Conservation (phyloP, 2,888 invertebrate genomes). For the Rhogogaster chlorosoma region DNA sequence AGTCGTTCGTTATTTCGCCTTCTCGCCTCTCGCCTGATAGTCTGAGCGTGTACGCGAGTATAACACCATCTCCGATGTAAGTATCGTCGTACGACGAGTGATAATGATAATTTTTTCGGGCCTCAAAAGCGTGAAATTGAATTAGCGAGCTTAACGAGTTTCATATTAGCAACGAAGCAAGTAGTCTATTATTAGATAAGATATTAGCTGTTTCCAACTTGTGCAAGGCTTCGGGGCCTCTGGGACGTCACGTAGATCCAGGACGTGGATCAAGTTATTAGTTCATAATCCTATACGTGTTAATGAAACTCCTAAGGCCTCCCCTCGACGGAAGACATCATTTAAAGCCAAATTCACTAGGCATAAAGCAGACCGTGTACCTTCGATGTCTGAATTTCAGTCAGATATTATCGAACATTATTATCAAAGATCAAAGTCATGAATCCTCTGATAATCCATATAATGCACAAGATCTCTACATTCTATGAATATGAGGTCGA, state of each 20-base stretch:
- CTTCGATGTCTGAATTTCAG: not conserved
- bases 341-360: constrained; percentile 39
- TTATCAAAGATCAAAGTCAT: constrained; percentile 25
- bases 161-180: constrained; percentile 31
- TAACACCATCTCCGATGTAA: not conserved
- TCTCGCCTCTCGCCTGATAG: not conserved
- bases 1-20: constrained; percentile 34
- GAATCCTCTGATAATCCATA: not conserved
- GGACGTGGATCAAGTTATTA: constrained; percentile 61
- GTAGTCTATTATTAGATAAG: constrained; percentile 38
- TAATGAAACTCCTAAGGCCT: constrained; percentile 60
- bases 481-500: not conserved
- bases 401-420: not conserved
- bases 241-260: constrained; percentile 54
- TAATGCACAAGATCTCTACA: not conserved
- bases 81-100: not conserved
- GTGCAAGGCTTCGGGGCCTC: constrained; percentile 52
- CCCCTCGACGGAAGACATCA: constrained; percentile 19
- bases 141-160: constrained; percentile 33
- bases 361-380: constrained; percentile 16
- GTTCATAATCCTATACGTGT: constrained; percentile 62
- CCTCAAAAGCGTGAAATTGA: not conserved
- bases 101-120: constrained; percentile 25
- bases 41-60: not conserved
- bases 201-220: constrained; percentile 42